Conservation (phyloP, 2,797 vertebrate genomes). For the Rhinichthys osculus region DNA sequence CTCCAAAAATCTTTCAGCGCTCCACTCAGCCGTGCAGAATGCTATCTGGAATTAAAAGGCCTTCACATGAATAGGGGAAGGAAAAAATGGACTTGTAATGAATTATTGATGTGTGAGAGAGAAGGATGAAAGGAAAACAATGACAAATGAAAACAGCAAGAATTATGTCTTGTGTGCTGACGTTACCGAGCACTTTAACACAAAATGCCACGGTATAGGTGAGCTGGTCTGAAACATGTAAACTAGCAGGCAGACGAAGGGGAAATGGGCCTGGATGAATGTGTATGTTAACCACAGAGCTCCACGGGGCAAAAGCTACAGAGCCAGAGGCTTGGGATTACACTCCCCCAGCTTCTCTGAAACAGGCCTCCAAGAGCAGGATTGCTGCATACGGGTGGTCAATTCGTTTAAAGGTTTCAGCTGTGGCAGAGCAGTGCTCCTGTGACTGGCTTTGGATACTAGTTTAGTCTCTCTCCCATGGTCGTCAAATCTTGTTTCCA, state of each 20-base stretch:
- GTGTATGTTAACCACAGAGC: conserved; percentile 74
- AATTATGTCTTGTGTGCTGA: conserved; percentile 66
- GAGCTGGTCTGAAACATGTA: conserved; percentile 66
- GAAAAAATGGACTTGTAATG: conserved; percentile 62
- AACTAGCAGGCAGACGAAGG: conserved; percentile 57
- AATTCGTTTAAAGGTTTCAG: conserved; percentile 79
- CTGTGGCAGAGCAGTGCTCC: conserved; percentile 71
- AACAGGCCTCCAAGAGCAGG: conserved; percentile 65
- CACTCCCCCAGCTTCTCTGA: conserved; percentile 64
- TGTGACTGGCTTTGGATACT: conserved; percentile 42
- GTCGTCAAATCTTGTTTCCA: neutral
- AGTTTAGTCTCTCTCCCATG: conserved; percentile 39
- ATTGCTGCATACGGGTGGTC: conserved; percentile 77
- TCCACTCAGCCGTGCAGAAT: conserved; percentile 43
- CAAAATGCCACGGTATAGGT: conserved; percentile 68
- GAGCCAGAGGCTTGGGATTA: conserved; percentile 63
- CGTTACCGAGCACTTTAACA: conserved; percentile 72
- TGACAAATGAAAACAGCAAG: conserved; percentile 69
- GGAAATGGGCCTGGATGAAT: conserved; percentile 55
- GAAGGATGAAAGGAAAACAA: conserved; percentile 52
- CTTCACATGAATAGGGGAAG: conserved; percentile 54
- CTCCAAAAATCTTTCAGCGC: conserved; percentile 63
- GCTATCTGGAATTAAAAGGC: conserved; percentile 68
- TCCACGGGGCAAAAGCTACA: conserved; percentile 52
- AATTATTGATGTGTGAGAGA: conserved; percentile 61